Base-by-base conservation (phyloP, 2,113 vertebrate species). In the Paedocypris sp. region DNA sequence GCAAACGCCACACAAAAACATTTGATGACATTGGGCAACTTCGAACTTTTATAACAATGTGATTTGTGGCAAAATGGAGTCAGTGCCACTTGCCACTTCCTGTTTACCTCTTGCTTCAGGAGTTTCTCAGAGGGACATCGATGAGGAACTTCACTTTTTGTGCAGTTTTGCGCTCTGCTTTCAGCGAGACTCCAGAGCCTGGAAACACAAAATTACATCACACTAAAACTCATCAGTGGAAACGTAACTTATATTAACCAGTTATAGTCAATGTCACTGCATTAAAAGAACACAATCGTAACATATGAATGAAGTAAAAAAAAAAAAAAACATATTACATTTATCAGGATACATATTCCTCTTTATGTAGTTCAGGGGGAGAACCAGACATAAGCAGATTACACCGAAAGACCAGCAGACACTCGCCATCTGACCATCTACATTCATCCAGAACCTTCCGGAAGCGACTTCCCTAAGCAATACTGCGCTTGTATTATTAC, bases 171-270 rank as follows among this genome's bases (percentile, higher is more conserved):
- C 25, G 79, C 72, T 18, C 74, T 76, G 58, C 35, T 70, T 46
- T 85, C 85, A 48, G 70, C 74, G 28, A 82, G 64, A 63, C 58
- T 79, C 83, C 83, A 85, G 11, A 83, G 49, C 38, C 85, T 85
- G 62, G 33, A 68, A 42, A n/a, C n/a, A n/a, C n/a, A n/a, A n/a
- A n/a, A n/a, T n/a, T n/a, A n/a, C n/a, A n/a, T n/a, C n/a, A n/a
- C n/a, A n/a, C n/a, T n/a, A n/a, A n/a, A n/a, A n/a, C n/a, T n/a
- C n/a, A n/a, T n/a, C n/a, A n/a, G n/a, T n/a, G n/a, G n/a, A n/a
- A n/a, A n/a, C n/a, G n/a, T n/a, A n/a, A n/a, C n/a, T n/a, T n/a
- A n/a, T n/a, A n/a, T n/a, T n/a, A n/a, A n/a, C n/a, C n/a, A n/a
- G n/a, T n/a, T n/a, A n/a, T n/a, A n/a, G n/a, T n/a, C n/a, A n/a